Conservation (phyloP, 1,140 invertebrate genomes). For the Linepithema humile region DNA sequence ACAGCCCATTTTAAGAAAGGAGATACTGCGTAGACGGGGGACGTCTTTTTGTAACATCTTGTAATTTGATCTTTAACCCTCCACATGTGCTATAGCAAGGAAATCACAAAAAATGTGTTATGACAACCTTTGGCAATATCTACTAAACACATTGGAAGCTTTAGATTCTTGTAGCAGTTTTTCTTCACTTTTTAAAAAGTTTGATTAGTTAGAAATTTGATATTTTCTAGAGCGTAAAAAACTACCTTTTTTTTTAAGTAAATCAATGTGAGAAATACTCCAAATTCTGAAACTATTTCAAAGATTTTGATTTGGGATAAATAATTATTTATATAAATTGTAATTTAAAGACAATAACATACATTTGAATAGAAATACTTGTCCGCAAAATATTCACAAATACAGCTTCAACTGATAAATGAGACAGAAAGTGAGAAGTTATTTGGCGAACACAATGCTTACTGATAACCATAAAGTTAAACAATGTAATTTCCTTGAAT, state of each 20-base stretch:
- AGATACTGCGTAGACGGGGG: not conserved
- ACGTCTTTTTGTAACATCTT: not conserved
- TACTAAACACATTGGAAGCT: conserved; percentile 23
- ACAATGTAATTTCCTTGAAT: not conserved
- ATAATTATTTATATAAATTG: no score
- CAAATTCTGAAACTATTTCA: not conserved
- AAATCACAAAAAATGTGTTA: conserved; percentile 31
- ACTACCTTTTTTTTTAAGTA: not conserved
- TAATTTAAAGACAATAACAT: not conserved
- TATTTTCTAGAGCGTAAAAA: not conserved
- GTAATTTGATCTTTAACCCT: conserved; percentile 35
- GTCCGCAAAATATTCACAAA: not conserved
- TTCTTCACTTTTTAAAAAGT: not conserved
- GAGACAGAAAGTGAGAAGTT: not conserved
- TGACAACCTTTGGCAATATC: conserved; percentile 28
- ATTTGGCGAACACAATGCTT: not conserved
- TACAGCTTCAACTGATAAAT: not conserved
- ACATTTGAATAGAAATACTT: not conserved
- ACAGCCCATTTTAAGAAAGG: not conserved
- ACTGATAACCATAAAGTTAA: not conserved
- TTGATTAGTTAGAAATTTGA: conserved; percentile 22
- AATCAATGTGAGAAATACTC: not conserved
- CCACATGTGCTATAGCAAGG: conserved; percentile 4
- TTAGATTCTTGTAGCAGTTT: not conserved
- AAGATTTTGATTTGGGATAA: no score